phyloP scores from a whole-genome alignment of 2,888 invertebrate species.

The Drosophila limbata region DNA sequence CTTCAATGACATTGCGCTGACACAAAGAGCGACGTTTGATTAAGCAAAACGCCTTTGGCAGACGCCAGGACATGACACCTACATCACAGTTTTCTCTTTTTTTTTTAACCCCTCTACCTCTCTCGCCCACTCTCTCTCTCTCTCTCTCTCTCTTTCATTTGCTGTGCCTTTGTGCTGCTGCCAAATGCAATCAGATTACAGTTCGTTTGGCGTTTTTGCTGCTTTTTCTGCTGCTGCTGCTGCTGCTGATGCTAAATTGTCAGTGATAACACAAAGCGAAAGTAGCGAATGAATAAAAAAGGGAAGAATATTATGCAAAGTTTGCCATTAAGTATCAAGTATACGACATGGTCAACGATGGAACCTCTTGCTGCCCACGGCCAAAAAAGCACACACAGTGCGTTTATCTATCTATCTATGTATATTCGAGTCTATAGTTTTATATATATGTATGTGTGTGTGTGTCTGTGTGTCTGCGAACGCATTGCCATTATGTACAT shows the following conservation, averaged over 20 bases:
- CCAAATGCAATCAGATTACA: constrained; percentile 81
- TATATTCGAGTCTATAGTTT: constrained; percentile 47
- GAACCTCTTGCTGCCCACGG: constrained; percentile 43
- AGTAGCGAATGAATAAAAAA: constrained; percentile 43
- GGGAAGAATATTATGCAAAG: constrained; percentile 65
- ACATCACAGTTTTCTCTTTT: constrained; percentile 16
- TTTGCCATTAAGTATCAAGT: constrained; percentile 69
- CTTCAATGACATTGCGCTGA: constrained; percentile 67
- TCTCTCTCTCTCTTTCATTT: neutral
- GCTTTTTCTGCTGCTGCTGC: constrained; percentile 24
- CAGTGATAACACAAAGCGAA: constrained; percentile 70
- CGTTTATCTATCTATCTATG: constrained; percentile 41
- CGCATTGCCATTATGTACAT: constrained; percentile 67
- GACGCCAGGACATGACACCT: constrained; percentile 63
- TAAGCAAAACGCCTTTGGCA: constrained; percentile 77
- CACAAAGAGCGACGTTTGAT: constrained; percentile 76
- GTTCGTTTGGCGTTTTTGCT: constrained; percentile 59
- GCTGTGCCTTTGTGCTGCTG: constrained; percentile 65
- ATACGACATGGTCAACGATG: constrained; percentile 60
- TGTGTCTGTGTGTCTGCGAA: constrained; percentile 38
- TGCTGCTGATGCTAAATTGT: constrained; percentile 62
- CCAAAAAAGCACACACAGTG: constrained; percentile 35
- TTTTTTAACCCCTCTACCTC: neutral
- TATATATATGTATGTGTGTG: constrained; percentile 13
- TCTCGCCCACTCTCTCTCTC: neutral